A percentile compares a stretch with the other conserved stretches of the same genome.
Evolutionary conservation across 2,888 invertebrate genomes (phyloP).

Genomic region (Trachelus troglodyta): DNA sequence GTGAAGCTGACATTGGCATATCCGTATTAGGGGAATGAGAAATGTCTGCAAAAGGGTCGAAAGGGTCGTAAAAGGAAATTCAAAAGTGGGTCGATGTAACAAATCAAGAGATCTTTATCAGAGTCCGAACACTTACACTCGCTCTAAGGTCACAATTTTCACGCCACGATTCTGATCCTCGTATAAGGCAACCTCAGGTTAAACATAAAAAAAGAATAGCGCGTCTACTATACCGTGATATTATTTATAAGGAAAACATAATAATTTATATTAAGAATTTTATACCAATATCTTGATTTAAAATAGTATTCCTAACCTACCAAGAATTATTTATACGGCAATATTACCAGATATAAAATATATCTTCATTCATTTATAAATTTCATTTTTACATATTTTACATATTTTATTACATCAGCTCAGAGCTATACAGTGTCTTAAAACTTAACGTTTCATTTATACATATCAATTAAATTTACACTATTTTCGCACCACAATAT

Average conservation of each 20-base stretch:
- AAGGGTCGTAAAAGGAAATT: background rate
- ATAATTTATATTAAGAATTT: too few relatives aligned
- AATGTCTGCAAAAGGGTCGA: background rate
- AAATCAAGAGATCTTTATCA: constrained; percentile 6
- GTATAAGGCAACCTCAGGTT: background rate
- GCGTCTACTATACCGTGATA: background rate
- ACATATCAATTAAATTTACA: background rate
- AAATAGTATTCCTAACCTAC: too few relatives aligned
- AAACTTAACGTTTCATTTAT: background rate
- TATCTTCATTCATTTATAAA: background rate
- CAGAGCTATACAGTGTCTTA: background rate
- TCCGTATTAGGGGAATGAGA: background rate
- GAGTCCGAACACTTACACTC: background rate
- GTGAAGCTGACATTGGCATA: background rate
- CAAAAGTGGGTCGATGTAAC: background rate
- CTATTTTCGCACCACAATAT: background rate
- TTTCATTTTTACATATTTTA: background rate
- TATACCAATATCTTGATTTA: too few relatives aligned
- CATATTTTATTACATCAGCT: background rate
- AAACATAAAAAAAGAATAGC: background rate
- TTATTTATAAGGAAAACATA: background rate
- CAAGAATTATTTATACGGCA: background rate
- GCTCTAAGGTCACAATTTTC: background rate
- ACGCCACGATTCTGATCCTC: background rate
- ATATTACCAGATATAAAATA: background rate